Evolutionary conservation across 2,113 vertebrate genomes (phyloP).

Genomic region (Pituophis catenifer): DNA sequence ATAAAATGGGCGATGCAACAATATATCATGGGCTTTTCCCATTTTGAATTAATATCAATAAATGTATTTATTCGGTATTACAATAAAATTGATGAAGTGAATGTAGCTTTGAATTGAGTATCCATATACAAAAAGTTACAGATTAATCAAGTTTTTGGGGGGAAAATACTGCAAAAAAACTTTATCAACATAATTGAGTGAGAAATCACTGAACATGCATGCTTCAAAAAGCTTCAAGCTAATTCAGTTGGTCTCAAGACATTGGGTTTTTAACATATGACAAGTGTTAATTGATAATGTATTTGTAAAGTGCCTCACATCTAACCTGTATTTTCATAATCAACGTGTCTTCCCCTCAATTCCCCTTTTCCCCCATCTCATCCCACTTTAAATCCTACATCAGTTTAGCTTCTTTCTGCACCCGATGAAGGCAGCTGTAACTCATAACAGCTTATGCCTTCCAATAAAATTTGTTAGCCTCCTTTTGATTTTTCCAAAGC

Average conservation of each 20-base stretch:
- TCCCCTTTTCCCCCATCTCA: background rate
- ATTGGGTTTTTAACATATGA: background rate
- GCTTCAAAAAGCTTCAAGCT: too few relatives aligned
- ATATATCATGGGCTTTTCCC: background rate
- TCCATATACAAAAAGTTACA: too few relatives aligned
- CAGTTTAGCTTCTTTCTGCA: background rate
- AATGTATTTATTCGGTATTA: too few relatives aligned
- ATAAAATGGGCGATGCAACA: background rate
- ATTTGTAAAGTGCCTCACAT: background rate
- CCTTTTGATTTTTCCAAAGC: background rate
- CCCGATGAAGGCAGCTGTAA: background rate
- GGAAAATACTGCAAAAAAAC: too few relatives aligned
- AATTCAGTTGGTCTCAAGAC: too few relatives aligned
- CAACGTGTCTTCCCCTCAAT: background rate
- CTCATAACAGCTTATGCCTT: background rate
- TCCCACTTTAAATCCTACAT: background rate
- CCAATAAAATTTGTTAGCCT: background rate
- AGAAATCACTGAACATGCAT: too few relatives aligned
- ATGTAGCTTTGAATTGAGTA: too few relatives aligned
- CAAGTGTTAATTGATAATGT: background rate
- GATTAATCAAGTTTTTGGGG: too few relatives aligned
- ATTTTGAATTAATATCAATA: too few relatives aligned
- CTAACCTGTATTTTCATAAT: background rate
- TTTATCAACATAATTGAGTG: too few relatives aligned
- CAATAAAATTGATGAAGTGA: too few relatives aligned